Evolutionary conservation across 2,888 invertebrate species (phyloP), one percentile per base, ranked within the genome.

Genomic region (Tachina grossa): DNA sequence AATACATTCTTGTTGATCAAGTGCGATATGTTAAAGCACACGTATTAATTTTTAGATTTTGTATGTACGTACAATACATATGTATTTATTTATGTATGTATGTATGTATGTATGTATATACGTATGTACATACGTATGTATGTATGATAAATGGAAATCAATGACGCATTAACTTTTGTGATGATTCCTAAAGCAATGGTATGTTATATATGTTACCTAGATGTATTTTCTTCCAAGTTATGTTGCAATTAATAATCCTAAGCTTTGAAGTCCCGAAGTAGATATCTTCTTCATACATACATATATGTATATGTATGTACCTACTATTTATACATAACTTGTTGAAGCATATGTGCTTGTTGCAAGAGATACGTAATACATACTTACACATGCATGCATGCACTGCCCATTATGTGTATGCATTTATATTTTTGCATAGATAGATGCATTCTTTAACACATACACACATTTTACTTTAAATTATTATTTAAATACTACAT

Each of bases 131-230:
- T 51, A 16, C 9, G 1, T 16, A 53, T 51, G 39, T 22, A 45
- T 66, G 39, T 2, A 11, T 39, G 16, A 22, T 47, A 68, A 1
- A 53, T 22, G 45, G 10, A 22, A 22, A 69, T 14, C 22, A 55
- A 71, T 71, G 74, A 75, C 74, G 74, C 49, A 68, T 43, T 65
- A 47, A 47, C 13, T 72, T 59, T 59, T 1, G 10, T 43, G 31
- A 31, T 31, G 31, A 31, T 31, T 31, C 19, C 11, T 41, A 10
- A 49, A 5, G 5, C 6, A 31, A 31, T 31, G 31, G 22, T n/a
- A 22, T 22, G 22, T 4, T 31, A 31, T n/a, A n/a, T n/a, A n/a
- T n/a, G 31, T 31, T 31, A 14, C n/a, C 14, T 49, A 49, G 0
- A 57, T 31, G 14, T 39, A 59, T 14, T 13, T 49, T 49, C 47